These are phyloP conservation scores for Bombus fervidus DNA, from an alignment of 1,140 invertebrate genomes.

Conservation along the genomic window DNA sequence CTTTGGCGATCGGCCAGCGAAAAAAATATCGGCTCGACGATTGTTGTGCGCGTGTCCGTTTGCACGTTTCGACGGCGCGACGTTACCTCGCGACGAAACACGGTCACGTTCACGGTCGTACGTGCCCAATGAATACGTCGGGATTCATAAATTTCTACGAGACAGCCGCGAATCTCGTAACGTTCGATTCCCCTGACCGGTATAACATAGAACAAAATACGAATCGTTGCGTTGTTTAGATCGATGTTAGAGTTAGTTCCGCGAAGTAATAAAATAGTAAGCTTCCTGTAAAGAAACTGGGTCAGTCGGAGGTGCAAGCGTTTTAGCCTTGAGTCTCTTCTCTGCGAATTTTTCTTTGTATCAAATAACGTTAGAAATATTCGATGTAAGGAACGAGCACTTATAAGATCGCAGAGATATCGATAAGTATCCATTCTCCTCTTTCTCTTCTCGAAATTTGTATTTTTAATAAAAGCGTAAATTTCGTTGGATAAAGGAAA, in stretches of 20 bases:
- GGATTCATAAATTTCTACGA: not conserved
- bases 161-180: not conserved
- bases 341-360: no score
- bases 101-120: constrained; percentile 54
- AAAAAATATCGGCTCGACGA: constrained; percentile 18
- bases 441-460: no score
- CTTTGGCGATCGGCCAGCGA: constrained; percentile 48
- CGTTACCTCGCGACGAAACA: not conserved
- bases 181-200: not conserved
- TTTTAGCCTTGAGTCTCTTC: no score
- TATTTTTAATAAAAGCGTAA: not conserved
- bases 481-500: not conserved
- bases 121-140: not conserved
- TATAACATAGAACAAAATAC: no score
- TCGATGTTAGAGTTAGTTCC: not conserved
- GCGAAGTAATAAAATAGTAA: not conserved
- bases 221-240: no score
- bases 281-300: no score
- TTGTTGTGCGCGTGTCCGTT: constrained; percentile 17
- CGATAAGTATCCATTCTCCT: no score
- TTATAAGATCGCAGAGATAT: no score
- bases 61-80: not conserved
- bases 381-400: no score
- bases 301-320: no score
- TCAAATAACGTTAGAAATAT: no score